Percentiles rank a stretch among this genome's conserved stretches.
Conservation (phyloP, 2,797 vertebrate species). For the Echiichthys vipera region DNA sequence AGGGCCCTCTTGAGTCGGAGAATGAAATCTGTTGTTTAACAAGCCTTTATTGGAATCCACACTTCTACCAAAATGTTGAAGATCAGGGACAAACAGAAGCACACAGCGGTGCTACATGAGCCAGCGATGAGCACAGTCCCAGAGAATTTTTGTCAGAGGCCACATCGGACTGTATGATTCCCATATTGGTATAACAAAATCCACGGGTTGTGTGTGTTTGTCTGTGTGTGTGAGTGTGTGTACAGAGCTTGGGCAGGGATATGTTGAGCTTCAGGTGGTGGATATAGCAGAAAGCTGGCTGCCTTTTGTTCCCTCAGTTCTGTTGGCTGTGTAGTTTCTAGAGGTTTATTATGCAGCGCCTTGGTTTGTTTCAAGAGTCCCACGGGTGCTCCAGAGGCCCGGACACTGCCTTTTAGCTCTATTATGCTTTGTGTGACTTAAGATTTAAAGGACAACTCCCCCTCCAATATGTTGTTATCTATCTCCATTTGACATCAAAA, state of each 20-base stretch:
- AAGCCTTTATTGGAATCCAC: conserved; percentile 82
- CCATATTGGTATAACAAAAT: conserved; percentile 59
- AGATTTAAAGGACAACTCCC: conserved; percentile 18
- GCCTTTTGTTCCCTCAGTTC: conserved; percentile 32
- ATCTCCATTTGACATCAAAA: neutral
- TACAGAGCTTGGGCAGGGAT: conserved; percentile 38
- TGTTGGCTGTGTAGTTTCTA: conserved; percentile 33
- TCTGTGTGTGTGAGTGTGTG: conserved; percentile 35
- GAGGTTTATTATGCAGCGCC: conserved; percentile 30
- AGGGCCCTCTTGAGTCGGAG: conserved; percentile 70
- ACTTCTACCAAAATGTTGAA: conserved; percentile 73
- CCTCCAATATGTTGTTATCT: neutral
- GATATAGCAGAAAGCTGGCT: conserved; percentile 54
- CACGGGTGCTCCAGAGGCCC: conserved; percentile 26
- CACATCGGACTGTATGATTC: conserved; percentile 47
- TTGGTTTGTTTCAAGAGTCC: conserved; percentile 42
- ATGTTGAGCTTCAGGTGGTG: conserved; percentile 64
- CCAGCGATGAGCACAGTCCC: conserved; percentile 55
- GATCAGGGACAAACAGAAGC: conserved; percentile 79
- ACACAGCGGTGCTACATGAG: conserved; percentile 63
- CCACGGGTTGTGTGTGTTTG: conserved; percentile 19
- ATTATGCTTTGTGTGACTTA: conserved; percentile 26
- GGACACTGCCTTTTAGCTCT: conserved; percentile 34
- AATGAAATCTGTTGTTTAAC: conserved; percentile 80
- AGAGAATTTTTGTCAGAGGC: conserved; percentile 46